A percentile compares a stretch with the other conserved stretches of the same genome.
phyloP scores from a whole-genome alignment of 2,888 invertebrate species.

The Frankliniella fusca region DNA sequence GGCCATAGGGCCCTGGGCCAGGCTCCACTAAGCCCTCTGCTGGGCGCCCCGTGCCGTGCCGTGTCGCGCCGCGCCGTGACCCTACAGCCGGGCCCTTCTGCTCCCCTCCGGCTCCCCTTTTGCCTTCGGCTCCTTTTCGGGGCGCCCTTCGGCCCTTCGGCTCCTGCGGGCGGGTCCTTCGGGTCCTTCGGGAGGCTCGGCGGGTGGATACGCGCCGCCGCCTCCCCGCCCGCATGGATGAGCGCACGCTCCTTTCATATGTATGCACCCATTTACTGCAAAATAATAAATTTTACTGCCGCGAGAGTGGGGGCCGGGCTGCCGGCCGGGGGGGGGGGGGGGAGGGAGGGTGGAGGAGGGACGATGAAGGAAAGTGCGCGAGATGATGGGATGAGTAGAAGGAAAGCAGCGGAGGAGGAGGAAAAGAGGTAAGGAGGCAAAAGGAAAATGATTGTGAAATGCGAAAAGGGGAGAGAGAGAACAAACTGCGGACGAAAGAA shows the following conservation, averaged over 20 bases:
- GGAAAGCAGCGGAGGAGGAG: neutral
- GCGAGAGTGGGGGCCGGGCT: no score
- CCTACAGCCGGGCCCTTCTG: no score
- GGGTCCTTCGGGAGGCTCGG: neutral
- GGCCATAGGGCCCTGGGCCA: no score
- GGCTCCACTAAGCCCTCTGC: no score
- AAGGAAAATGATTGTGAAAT: neutral
- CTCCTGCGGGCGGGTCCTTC: neutral
- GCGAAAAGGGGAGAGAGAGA: neutral
- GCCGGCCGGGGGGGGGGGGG: neutral
- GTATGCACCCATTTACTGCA: constrained; percentile 24
- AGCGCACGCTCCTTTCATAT: constrained; percentile 4
- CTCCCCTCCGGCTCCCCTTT: no score
- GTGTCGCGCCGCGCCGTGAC: no score
- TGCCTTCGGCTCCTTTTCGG: no score
- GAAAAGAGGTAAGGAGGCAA: neutral
- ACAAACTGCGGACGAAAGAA: no score
- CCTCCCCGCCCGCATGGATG: constrained; percentile 14
- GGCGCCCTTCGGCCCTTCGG: neutral
- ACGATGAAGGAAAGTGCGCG: neutral
- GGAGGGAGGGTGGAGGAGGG: neutral
- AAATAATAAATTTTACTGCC: constrained; percentile 25
- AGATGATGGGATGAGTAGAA: neutral
- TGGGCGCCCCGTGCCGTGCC: no score
- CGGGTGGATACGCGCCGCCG: neutral